Evolutionary conservation across 2,888 invertebrate genomes (phyloP), one percentile per base, ranked within the genome.

Genomic region (Thereva unica): DNA sequence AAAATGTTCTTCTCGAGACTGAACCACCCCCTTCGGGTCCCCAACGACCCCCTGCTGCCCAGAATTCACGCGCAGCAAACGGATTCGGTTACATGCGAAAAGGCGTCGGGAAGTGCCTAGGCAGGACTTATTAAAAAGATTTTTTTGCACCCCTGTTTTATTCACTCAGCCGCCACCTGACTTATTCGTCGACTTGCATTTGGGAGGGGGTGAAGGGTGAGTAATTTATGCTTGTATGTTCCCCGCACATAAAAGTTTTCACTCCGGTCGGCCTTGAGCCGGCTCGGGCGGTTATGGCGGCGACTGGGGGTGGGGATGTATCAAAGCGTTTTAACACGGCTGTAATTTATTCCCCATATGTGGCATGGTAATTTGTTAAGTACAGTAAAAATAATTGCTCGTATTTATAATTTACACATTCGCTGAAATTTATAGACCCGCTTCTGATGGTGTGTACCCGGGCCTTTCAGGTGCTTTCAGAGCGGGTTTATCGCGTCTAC

Each of bases 321-420:
- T 66, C 57, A 56, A 66, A 66, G 57, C 42, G 66, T 66, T 66
- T 66, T 66, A 66, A 56, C 50, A 67, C 66, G 66, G 53, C 53
- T 55, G 71, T 72, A 71, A 72, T 75, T 73, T 73, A 75, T 73
- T 71, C 69, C 76, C 76, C 79, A 79, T 78, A 79, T 79, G 80
- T 78, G 79, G 77, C 78, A 79, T 77, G 78, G 79, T 80, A 80
- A 80, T 80, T 80, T 80, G 80, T 80, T 80, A 80, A 80, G 79
- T 80, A 79, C 78, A 80, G 79, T 80, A 79, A 79, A 80, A 80
- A 80, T 80, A 80, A 80, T 80, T 80, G 80, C 79, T 78, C 76
- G 79, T 78, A 80, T 80, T 79, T 80, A 80, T 80, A 80, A 80
- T 79, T 80, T 80, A 80, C 78, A 80, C 80, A 78, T 78, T 78